Evolutionary conservation across 2,797 vertebrate genomes (phyloP).

Genomic region (Arremon brunneinucha): DNA sequence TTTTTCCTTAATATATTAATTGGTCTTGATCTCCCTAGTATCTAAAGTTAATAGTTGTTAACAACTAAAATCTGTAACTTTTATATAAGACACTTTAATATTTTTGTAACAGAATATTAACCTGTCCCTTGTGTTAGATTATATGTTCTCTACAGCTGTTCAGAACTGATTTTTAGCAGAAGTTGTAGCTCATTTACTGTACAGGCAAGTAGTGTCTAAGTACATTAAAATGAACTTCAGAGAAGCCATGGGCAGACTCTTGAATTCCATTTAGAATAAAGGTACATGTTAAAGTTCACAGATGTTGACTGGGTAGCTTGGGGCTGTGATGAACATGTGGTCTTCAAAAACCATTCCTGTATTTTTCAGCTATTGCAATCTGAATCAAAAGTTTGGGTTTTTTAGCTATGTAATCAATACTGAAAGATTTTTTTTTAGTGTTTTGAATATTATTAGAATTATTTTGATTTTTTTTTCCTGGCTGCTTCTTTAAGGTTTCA

Average conservation of each 20-base stretch:
- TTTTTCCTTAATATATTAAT: not conserved
- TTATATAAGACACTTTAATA: not conserved
- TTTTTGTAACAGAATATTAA: not conserved
- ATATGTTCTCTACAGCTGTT: not conserved
- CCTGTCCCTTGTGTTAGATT: not conserved
- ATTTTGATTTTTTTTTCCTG: not conserved
- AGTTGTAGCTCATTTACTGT: not conserved
- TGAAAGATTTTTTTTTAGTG: not conserved
- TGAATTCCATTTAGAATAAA: not conserved
- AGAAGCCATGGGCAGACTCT: not conserved
- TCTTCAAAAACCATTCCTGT: not conserved
- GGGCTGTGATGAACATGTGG: not conserved
- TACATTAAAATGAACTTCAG: not conserved
- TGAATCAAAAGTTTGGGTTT: not conserved
- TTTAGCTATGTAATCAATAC: not conserved
- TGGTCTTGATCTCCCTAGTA: not conserved
- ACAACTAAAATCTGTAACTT: not conserved
- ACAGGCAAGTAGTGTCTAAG: not conserved
- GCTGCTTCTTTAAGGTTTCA: not conserved
- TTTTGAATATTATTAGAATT: not conserved
- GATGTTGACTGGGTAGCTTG: not conserved
- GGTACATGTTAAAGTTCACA: not conserved
- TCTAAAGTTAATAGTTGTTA: not conserved
- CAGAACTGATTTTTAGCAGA: not conserved
- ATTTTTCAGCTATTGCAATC: not conserved